Conservation (phyloP, 2,797 vertebrate genomes). For the Malacoctenus gilli region DNA sequence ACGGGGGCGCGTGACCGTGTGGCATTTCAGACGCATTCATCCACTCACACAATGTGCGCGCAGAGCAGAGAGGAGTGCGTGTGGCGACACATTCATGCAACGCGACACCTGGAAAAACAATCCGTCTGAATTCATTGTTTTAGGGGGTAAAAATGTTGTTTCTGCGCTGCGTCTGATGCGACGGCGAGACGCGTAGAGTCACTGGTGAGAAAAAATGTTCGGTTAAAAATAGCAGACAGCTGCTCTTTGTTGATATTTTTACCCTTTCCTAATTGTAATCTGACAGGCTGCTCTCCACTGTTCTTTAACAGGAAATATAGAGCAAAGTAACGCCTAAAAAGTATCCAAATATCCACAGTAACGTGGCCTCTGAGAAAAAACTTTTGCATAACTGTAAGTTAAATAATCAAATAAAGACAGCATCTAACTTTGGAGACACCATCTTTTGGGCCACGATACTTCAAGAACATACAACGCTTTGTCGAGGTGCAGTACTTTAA, state of each 20-base stretch:
- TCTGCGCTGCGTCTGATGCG: neutral
- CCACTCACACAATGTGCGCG: slow-evolving; percentile 9
- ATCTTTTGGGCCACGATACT: too few species aligned
- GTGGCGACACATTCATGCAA: neutral
- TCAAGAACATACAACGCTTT: too few species aligned
- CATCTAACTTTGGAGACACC: too few species aligned
- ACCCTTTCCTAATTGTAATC: slow-evolving; percentile 41
- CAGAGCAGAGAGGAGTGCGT: neutral
- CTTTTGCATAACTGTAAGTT: too few species aligned
- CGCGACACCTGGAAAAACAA: neutral
- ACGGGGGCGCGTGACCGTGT: slow-evolving; percentile 44
- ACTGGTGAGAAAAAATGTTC: slow-evolving; percentile 33
- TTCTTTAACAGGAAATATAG: slow-evolving; percentile 15
- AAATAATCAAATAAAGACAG: too few species aligned
- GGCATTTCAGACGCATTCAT: slow-evolving; percentile 49
- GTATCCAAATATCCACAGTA: too few species aligned
- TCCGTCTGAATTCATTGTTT: neutral
- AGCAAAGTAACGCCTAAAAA: neutral
- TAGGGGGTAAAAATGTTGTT: neutral
- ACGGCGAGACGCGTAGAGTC: neutral
- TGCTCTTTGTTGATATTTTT: slow-evolving; percentile 71
- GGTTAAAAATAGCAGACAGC: slow-evolving; percentile 83
- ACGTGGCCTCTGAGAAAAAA: too few species aligned
- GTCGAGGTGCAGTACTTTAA: too few species aligned
- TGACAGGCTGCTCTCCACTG: slow-evolving; percentile 27